These are phyloP conservation scores for Erpetoichthys calabaricus DNA, from an alignment of 2,797 vertebrate genomes.

Conservation along the genomic window DNA sequence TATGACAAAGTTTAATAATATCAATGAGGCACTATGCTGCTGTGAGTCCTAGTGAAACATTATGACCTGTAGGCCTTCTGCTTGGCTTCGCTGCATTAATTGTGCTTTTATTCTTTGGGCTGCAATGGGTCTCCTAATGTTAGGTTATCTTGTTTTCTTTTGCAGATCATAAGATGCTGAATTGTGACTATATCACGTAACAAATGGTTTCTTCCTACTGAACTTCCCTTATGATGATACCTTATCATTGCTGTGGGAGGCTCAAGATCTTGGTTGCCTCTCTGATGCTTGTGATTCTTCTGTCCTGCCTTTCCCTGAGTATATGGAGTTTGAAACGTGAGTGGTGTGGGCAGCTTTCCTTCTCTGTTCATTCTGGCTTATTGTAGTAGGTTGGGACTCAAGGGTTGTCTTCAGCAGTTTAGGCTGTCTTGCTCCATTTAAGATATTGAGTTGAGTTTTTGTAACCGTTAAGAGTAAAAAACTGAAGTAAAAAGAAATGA, in stretches of 20 bases:
- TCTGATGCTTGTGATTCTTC: constrained; percentile 46
- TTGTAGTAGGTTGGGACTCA: neutral
- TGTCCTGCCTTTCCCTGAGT: constrained; percentile 62
- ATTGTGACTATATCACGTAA: constrained; percentile 25
- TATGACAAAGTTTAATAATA: too few species aligned
- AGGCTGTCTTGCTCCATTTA: neutral
- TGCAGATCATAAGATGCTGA: constrained; percentile 37
- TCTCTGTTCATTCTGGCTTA: neutral
- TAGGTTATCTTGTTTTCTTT: constrained; percentile 3
- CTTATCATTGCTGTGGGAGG: constrained; percentile 65
- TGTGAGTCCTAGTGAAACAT: too few species aligned
- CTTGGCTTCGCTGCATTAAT: neutral
- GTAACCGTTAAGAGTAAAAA: too few species aligned
- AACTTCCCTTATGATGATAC: constrained; percentile 53
- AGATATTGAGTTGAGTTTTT: too few species aligned
- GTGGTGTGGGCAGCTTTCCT: constrained; percentile 17
- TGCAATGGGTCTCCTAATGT: rapidly evolving
- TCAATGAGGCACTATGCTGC: too few species aligned
- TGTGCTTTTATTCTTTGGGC: neutral
- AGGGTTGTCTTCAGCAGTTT: neutral
- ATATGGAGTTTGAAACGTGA: constrained; percentile 61
- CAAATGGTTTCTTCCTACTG: constrained; percentile 24
- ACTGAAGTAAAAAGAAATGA: too few species aligned
- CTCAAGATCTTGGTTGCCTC: constrained; percentile 62
- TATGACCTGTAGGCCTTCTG: too few species aligned